Conservation (phyloP, 1,140 invertebrate species). For the Drosophila gunungcola region DNA sequence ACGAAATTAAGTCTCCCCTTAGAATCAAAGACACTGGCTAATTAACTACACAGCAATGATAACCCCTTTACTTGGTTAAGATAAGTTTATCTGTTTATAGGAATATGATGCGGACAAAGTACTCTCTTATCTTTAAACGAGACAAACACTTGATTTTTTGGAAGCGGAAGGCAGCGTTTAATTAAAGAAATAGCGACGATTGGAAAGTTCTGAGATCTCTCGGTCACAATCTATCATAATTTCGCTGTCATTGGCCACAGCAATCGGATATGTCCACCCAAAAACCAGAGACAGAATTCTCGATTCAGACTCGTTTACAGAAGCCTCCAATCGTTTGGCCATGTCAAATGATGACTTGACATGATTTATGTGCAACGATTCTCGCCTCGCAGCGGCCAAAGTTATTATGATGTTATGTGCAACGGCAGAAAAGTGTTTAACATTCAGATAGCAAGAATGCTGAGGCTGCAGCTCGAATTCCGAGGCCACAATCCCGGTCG, state of each 20-base stretch:
- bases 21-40: background rate
- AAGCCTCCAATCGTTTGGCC: conserved; percentile 29
- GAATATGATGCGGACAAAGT: background rate
- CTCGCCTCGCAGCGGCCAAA: conserved; percentile 40
- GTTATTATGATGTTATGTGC: conserved; percentile 79
- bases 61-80: background rate
- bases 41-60: background rate
- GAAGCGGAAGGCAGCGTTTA: conserved; percentile 1
- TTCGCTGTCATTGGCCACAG: conserved; percentile 31
- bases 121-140: background rate
- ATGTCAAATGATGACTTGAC: conserved; percentile 59
- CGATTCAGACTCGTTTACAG: conserved; percentile 5
- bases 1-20: background rate
- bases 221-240: conserved; percentile 31
- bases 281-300: conserved; percentile 4
- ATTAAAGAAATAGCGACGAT: conserved; percentile 5
- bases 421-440: conserved; percentile 70
- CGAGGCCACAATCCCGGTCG: conserved; percentile 13
- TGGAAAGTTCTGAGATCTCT: conserved; percentile 17
- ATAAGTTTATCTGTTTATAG: conserved; percentile 10
- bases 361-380: conserved; percentile 57
- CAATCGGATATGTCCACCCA: conserved; percentile 39
- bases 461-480: conserved; percentile 43
- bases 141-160: background rate
- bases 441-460: conserved; percentile 72